These are phyloP conservation scores for Aporophyla lueneburgensis DNA, from an alignment of 2,888 invertebrate genomes.

Conservation along the genomic window DNA sequence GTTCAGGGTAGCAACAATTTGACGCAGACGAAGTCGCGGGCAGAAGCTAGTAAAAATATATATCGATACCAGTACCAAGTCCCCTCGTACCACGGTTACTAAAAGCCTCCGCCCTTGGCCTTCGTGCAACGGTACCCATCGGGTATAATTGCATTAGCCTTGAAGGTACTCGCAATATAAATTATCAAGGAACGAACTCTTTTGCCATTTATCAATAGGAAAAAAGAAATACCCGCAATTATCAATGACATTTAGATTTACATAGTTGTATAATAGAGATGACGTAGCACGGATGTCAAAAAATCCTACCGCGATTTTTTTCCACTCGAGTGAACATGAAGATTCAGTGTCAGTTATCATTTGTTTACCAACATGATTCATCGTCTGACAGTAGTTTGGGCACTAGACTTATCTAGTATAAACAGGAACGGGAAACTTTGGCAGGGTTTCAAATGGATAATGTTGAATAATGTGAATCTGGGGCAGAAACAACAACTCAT, in stretches of 20 bases:
- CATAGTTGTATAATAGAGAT: too few relatives aligned
- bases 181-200: background rate
- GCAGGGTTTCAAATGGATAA: conserved; percentile 44
- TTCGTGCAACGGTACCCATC: conserved; percentile 6
- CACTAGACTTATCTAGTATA: conserved; percentile 43
- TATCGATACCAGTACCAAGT: background rate
- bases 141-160: conserved; percentile 24
- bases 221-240: background rate
- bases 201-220: background rate
- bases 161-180: conserved; percentile 1
- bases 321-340: too few relatives aligned
- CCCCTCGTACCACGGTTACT: background rate
- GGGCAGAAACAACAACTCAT: conserved; percentile 17
- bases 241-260: background rate
- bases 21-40: too few relatives aligned
- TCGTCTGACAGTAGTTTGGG: conserved; percentile 9
- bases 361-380: conserved; percentile 47
- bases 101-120: conserved; percentile 14
- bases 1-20: too few relatives aligned
- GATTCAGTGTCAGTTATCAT: conserved; percentile 9
- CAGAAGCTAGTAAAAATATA: too few relatives aligned
- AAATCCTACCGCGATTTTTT: too few relatives aligned
- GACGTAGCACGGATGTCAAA: too few relatives aligned
- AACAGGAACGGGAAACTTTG: conserved; percentile 50
- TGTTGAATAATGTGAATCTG: conserved; percentile 36